Percentiles rank a stretch among this genome's conserved stretches.
These are phyloP conservation scores for Homarus americanus DNA, from an alignment of 1,140 invertebrate species.

Conservation along the genomic window DNA sequence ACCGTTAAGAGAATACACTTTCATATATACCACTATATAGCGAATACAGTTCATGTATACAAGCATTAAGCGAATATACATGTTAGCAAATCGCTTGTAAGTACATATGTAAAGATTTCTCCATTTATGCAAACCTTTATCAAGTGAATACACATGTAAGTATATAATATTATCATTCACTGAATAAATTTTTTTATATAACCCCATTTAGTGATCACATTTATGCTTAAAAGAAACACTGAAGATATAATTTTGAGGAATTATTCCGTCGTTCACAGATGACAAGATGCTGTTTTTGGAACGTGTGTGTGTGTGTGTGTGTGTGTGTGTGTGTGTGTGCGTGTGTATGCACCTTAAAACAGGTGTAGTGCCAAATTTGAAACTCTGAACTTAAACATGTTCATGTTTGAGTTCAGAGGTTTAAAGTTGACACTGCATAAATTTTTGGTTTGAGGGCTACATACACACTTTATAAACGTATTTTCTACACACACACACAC, in stretches of 20 bases:
- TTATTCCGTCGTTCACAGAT: background rate
- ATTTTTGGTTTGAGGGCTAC: no score
- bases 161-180: background rate
- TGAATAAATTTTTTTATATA: background rate
- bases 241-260: background rate
- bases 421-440: no score
- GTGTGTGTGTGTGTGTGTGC: no score
- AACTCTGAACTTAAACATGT: no score
- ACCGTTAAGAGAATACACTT: background rate
- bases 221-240: background rate
- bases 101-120: background rate
- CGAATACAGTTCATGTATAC: background rate
- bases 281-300: no score
- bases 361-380: no score
- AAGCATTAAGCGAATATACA: background rate
- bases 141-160: background rate
- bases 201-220: background rate
- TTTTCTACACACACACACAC: background rate
- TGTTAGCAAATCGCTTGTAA: background rate
- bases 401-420: no score
- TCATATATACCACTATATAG: background rate
- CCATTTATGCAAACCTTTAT: background rate
- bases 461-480: no score
- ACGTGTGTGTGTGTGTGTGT: no score
- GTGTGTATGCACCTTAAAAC: no score